Evolutionary conservation across 2,113 vertebrate species (phyloP), one percentile per base, ranked within the genome.

Genomic region (Chlorodrepanis virens): DNA sequence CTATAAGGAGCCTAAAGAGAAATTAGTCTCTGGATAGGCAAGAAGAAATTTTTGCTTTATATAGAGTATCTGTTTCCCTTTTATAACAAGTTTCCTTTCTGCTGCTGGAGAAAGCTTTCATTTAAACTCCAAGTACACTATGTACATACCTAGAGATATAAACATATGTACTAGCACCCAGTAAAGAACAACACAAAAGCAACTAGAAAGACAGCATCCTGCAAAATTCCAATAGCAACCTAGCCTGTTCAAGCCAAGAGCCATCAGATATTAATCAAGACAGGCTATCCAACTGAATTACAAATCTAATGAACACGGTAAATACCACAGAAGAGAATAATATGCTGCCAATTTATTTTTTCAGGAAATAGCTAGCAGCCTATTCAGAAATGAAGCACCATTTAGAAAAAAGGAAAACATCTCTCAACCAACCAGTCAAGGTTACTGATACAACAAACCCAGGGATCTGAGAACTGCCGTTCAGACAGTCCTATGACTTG

Each of bases 401-500:
- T n/a, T 29, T 44, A 78, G 52, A 81, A 89, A 68, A 89, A 75
- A 44, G n/a, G 44, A 91, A 94, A 96, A 93, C 20, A 77, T 63
- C 64, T 77, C 72, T 77, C 89, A 56, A 71, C 65, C 16, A 60
- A 24, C 33, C 74, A 85, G 80, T 65, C 60, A 91, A 89, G 67
- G 77, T 63, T 89, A 83, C 69, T 39, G 80, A 84, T 54, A 89
- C 3, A 86, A 65, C 42, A 45, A 91, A 81, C 60, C 4, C 27
- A 78, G 52, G 42, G 80, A 94, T 67, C 14, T 39, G 72, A 89
- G 67, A 89, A 68, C 44, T 76, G 75, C 57, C 22, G 57, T 75
- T 93, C 92, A 92, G 80, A 92, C 83, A 90, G 84, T 89, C 92
- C 81, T 93, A 67, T 82, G 92, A 95, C 96, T 96, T 97, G 96